These are phyloP conservation scores for Drosophila triauraria DNA, from an alignment of 1,140 invertebrate genomes.

Conservation along the genomic window DNA sequence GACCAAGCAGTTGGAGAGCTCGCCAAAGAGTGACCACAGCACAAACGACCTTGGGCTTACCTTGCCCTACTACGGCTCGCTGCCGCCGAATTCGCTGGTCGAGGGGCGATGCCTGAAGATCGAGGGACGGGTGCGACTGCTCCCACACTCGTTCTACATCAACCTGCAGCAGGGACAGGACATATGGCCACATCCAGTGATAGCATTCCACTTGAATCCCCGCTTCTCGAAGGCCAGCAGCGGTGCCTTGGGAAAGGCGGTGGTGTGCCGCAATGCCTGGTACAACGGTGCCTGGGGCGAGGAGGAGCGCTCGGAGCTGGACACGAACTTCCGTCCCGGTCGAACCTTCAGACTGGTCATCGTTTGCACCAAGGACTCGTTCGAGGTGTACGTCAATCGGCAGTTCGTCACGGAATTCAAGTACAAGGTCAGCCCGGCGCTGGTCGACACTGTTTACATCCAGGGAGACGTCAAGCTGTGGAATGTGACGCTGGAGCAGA, in stretches of 20 bases:
- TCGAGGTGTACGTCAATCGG: slow-evolving; percentile 85
- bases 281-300: slow-evolving; percentile 85
- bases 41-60: slow-evolving; percentile 48
- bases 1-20: slow-evolving; percentile 20
- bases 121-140: slow-evolving; percentile 87
- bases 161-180: slow-evolving; percentile 88
- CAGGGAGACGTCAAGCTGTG: slow-evolving; percentile 85
- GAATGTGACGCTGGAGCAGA: slow-evolving; percentile 70
- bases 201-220: slow-evolving; percentile 89
- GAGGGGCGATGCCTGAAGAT: slow-evolving; percentile 86
- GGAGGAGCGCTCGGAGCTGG: slow-evolving; percentile 85
- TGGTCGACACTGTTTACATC: slow-evolving; percentile 85
- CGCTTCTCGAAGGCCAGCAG: slow-evolving; percentile 86
- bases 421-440: slow-evolving; percentile 63
- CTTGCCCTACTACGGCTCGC: slow-evolving; percentile 75
- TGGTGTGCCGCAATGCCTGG: slow-evolving; percentile 86
- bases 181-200: slow-evolving; percentile 88
- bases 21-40: slow-evolving; percentile 26
- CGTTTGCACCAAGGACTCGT: slow-evolving; percentile 68
- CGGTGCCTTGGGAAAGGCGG: slow-evolving; percentile 68
- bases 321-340: slow-evolving; percentile 85
- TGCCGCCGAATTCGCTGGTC: slow-evolving; percentile 77
- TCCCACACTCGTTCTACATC: slow-evolving; percentile 89
- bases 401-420: slow-evolving; percentile 85
- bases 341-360: slow-evolving; percentile 84